Conservation (phyloP, 2,113 vertebrate genomes). For the Anguilla japonica region DNA sequence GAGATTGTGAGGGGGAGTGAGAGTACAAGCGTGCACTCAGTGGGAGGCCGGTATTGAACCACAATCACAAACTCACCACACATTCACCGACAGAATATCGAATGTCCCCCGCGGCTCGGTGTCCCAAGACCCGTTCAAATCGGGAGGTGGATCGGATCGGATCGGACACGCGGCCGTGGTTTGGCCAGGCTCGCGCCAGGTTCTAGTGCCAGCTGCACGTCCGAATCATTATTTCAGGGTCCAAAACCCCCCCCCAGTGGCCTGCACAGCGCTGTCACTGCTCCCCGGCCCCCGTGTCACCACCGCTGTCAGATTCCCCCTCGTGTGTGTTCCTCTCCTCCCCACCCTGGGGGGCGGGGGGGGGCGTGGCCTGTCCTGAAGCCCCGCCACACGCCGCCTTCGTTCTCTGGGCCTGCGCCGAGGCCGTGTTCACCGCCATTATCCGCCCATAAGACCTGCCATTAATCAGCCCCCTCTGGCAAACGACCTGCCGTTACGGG, state of each 20-base stretch:
- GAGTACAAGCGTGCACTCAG: not conserved
- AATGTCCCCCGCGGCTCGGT: not conserved
- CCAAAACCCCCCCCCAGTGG: too few species aligned
- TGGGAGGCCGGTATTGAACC: not conserved
- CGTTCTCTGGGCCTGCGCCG: not conserved
- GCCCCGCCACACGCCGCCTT: too few species aligned
- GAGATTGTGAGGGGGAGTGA: not conserved
- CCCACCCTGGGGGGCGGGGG: not conserved
- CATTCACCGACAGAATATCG: not conserved
- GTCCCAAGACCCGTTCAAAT: not conserved
- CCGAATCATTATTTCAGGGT: not conserved
- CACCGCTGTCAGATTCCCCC: not conserved
- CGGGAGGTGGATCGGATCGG: not conserved
- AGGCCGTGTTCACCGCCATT: not conserved
- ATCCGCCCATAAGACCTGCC: not conserved
- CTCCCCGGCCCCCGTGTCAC: not conserved
- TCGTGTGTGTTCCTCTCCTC: not conserved
- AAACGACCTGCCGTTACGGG: not conserved
- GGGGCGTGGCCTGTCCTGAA: not conserved
- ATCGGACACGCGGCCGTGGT: not conserved
- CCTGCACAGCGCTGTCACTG: not conserved
- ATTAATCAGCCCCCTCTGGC: not conserved
- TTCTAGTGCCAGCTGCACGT: not conserved
- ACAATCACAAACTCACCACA: not conserved
- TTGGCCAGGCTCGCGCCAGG: not conserved